Evolutionary conservation across 2,888 invertebrate genomes (phyloP).

Genomic region (Himalopsyche kuldschensis): DNA sequence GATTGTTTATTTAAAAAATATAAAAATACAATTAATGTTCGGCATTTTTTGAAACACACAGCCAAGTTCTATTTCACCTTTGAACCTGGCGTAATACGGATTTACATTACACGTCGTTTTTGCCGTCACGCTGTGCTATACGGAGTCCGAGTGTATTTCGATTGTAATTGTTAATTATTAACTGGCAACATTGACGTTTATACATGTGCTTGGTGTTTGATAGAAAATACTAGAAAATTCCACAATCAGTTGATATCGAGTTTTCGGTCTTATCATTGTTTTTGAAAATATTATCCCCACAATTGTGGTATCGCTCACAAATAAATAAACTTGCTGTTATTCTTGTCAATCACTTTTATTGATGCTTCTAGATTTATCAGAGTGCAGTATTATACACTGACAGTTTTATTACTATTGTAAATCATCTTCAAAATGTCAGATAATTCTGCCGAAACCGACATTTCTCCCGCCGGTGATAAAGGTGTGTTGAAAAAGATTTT

Average conservation of each 20-base stretch:
- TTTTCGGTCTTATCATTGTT: neutral
- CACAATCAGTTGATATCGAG: neutral
- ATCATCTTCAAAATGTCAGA: neutral
- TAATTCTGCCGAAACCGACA: slow-evolving; percentile 8
- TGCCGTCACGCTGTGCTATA: no score
- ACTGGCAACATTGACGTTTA: neutral
- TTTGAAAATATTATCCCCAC: neutral
- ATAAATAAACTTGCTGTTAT: neutral
- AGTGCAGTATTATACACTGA: neutral
- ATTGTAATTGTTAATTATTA: no score
- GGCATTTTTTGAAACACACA: no score
- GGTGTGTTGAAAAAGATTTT: slow-evolving; percentile 32
- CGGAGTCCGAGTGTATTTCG: no score
- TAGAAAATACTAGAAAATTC: neutral
- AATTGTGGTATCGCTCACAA: neutral
- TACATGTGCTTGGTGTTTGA: neutral
- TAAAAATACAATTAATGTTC: no score
- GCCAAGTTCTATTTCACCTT: no score
- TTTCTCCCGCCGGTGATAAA: slow-evolving; percentile 23
- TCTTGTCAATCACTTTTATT: neutral
- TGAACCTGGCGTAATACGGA: no score
- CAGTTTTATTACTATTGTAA: neutral
- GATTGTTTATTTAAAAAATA: no score
- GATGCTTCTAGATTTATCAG: no score
- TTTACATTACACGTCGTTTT: no score